Percentiles rank a stretch among this genome's conserved stretches.
These are phyloP conservation scores for Lottia gigantea DNA, from an alignment of 2,888 invertebrate genomes.

Conservation along the genomic window DNA sequence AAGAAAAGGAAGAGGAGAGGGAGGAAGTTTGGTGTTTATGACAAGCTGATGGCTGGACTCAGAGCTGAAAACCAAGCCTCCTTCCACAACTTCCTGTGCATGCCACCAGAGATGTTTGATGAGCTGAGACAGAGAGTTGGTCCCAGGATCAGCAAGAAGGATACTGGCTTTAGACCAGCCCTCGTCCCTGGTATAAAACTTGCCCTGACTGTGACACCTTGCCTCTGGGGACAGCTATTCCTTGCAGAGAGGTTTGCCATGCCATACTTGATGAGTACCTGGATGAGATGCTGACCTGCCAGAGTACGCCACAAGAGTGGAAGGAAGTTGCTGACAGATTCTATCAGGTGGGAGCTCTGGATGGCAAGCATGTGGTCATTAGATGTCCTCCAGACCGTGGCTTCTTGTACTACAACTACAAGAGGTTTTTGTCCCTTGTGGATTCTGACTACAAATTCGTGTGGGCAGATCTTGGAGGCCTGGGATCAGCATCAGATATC, in stretches of 20 bases:
- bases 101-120: no score
- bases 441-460: conserved; percentile 38
- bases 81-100: no score
- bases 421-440: conserved; percentile 31
- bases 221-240: conserved; percentile 35
- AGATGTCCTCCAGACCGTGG: conserved; percentile 22
- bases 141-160: conserved; percentile 22
- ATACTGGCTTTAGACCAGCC: conserved; percentile 27
- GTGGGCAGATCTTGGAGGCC: conserved; percentile 33
- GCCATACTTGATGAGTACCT: conserved; percentile 33
- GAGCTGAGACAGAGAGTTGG: no score
- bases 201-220: conserved; percentile 34
- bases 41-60: no score
- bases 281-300: conserved; percentile 31
- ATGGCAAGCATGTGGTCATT: conserved; percentile 25
- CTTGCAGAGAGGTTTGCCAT: conserved; percentile 34
- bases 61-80: no score
- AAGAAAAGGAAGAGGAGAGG: conserved; percentile 7
- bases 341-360: conserved; percentile 22
- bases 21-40: background rate
- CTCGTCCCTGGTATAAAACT: conserved; percentile 28
- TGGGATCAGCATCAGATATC: conserved; percentile 26
- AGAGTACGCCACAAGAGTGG: conserved; percentile 27
- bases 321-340: conserved; percentile 22
- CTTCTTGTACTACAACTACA: conserved; percentile 29